Evolutionary conservation across 1,140 invertebrate genomes (phyloP).

Genomic region (Drosophila ercepeae): DNA sequence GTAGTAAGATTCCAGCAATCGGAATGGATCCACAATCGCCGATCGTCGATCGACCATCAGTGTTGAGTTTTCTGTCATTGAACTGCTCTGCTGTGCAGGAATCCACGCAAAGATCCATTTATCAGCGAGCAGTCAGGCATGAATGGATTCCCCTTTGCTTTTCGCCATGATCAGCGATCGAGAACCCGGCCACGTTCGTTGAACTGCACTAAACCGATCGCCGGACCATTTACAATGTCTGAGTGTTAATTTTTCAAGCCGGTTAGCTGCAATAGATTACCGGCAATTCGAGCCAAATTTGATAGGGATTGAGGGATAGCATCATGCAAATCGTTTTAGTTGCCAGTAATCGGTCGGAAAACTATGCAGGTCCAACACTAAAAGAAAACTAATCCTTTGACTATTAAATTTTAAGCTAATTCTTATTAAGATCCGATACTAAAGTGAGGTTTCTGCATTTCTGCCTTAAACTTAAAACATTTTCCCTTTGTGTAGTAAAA

Average conservation of each 20-base stretch:
- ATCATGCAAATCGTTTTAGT: slow-evolving; percentile 30
- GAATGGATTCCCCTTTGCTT: slow-evolving; percentile 32
- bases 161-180: slow-evolving; percentile 34
- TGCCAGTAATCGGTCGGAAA: slow-evolving; percentile 13
- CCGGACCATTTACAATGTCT: slow-evolving; percentile 45
- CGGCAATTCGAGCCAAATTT: slow-evolving; percentile 30
- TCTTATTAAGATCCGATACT: no score
- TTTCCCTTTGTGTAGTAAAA: neutral
- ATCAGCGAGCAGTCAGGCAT: slow-evolving; percentile 45
- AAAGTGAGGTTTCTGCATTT: no score
- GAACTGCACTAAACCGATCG: slow-evolving; percentile 48
- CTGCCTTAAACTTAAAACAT: no score
- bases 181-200: slow-evolving; percentile 40
- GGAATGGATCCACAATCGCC: slow-evolving; percentile 24
- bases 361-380: slow-evolving; percentile 2
- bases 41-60: slow-evolving; percentile 30
- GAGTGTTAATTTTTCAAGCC: slow-evolving; percentile 50
- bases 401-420: no score
- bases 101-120: slow-evolving; percentile 47
- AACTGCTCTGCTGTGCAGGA: slow-evolving; percentile 47
- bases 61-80: slow-evolving; percentile 69
- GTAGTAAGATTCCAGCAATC: slow-evolving; percentile 49
- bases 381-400: neutral
- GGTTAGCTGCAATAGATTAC: slow-evolving; percentile 25
- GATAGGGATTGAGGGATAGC: slow-evolving; percentile 16